Base-by-base conservation (phyloP, 2,113 vertebrate species). In the Lophius piscatorius region DNA sequence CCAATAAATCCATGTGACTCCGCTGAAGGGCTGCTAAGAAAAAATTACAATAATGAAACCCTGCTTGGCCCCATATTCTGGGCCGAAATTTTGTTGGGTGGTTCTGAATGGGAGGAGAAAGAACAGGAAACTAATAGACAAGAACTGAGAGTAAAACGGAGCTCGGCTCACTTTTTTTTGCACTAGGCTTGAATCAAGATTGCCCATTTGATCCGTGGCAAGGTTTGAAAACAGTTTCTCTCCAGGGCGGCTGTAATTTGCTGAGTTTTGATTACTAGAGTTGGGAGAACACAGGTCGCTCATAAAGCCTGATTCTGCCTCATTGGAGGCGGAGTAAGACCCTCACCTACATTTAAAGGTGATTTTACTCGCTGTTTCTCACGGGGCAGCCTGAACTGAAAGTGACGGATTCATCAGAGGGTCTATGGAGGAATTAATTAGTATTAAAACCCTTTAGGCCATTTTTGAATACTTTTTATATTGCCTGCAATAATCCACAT, bases 11-110 rank as follows among this genome's bases (percentile, higher is more conserved):
- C 46, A 67, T 49, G 38, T 26, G 63, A 49, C 58, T 76, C 13
- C 24, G 73, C 84, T 70, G 5, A 41, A 76, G 78, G 76, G 74
- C 64, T 21, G 56, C 69, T 36, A 5, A 39, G 60, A 51, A 73
- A 41, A 61, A 67, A 78, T 74, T 76, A 74, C 44, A 80, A 76
- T 82, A 81, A 87, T 82, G 68, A 78, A 70, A 71, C 62, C 45
- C 70, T 39, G 33, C 60, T 31, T 24, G 59, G 58, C 36, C n/a
- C 63, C 49, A 38, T 50, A 46, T 78, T 75, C 48, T 47, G 69
- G 64, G 69, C 52, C 66, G 74, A 34, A 68, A 71, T 80, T 75
- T n/a, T 61, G 76, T 82, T 67, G 42, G 60, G 28, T 18, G 33
- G 70, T 67, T 60, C 38, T 70, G 45, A 16, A 40, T 62, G 49